These are phyloP conservation scores for Pogonognathellus flavescens DNA, from an alignment of 1,140 invertebrate genomes.

Conservation along the genomic window DNA sequence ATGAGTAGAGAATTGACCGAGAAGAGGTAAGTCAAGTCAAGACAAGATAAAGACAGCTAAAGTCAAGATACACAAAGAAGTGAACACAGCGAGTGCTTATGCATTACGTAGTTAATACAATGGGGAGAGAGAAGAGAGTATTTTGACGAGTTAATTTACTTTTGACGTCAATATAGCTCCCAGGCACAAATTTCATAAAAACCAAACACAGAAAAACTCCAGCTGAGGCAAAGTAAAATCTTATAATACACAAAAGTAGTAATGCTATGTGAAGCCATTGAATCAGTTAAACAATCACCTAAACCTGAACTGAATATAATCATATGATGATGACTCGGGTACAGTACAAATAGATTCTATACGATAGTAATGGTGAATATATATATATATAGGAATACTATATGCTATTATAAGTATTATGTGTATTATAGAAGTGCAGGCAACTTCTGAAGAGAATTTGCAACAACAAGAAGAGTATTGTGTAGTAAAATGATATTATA, in stretches of 20 bases:
- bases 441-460: too few species aligned
- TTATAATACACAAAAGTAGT: neutral
- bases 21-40: slow-evolving; percentile 10
- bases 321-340: too few species aligned
- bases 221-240: slow-evolving; percentile 33
- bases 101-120: slow-evolving; percentile 27
- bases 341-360: too few species aligned
- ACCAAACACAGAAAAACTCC: slow-evolving; percentile 23
- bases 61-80: slow-evolving; percentile 30
- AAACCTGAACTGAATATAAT: too few species aligned
- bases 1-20: slow-evolving; percentile 17
- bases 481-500: too few species aligned
- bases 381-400: too few species aligned
- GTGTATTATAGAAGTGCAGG: too few species aligned
- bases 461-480: too few species aligned
- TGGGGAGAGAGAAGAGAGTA: slow-evolving; percentile 40
- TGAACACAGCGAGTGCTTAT: slow-evolving; percentile 35
- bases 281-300: too few species aligned
- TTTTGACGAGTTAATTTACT: slow-evolving; percentile 60
- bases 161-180: slow-evolving; percentile 51
- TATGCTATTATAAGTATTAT: too few species aligned
- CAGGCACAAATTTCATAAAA: slow-evolving; percentile 40
- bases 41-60: slow-evolving; percentile 20
- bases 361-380: too few species aligned
- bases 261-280: neutral